These are phyloP conservation scores for Reticulitermes lucifugus DNA, from an alignment of 2,888 invertebrate species.

Conservation along the genomic window DNA sequence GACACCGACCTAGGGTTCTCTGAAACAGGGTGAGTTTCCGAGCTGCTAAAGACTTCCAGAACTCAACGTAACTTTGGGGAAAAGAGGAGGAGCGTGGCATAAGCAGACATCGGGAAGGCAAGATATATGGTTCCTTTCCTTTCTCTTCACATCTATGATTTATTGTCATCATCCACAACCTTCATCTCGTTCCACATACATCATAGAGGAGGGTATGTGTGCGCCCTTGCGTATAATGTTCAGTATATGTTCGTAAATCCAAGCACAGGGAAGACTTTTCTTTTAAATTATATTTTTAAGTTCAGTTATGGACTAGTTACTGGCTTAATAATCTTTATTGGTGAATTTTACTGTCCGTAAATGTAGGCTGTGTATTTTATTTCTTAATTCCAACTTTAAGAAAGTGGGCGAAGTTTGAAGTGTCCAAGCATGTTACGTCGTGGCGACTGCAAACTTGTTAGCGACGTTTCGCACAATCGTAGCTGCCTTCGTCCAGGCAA, in stretches of 20 bases:
- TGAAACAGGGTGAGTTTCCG: background rate
- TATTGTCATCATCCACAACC: background rate
- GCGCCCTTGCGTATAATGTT: background rate
- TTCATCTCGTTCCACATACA: background rate
- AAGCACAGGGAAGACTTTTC: background rate
- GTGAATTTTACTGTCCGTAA: no score
- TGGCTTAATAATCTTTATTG: no score
- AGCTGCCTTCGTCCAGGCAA: no score
- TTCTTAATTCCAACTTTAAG: no score
- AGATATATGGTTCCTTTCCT: background rate
- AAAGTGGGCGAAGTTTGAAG: no score
- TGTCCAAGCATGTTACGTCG: no score
- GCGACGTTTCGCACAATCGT: no score
- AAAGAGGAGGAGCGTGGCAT: background rate
- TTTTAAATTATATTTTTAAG: background rate
- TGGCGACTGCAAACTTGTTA: no score
- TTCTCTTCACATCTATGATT: background rate
- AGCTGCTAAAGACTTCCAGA: background rate
- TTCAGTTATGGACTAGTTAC: no score
- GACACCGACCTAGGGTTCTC: no score
- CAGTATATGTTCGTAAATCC: background rate
- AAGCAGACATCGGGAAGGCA: slow-evolving; percentile 4
- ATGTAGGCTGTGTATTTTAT: no score
- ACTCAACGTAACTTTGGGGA: background rate
- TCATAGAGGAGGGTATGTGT: background rate